Conservation (phyloP, 2,113 vertebrate species). For the Aphelocoma coerulescens region DNA sequence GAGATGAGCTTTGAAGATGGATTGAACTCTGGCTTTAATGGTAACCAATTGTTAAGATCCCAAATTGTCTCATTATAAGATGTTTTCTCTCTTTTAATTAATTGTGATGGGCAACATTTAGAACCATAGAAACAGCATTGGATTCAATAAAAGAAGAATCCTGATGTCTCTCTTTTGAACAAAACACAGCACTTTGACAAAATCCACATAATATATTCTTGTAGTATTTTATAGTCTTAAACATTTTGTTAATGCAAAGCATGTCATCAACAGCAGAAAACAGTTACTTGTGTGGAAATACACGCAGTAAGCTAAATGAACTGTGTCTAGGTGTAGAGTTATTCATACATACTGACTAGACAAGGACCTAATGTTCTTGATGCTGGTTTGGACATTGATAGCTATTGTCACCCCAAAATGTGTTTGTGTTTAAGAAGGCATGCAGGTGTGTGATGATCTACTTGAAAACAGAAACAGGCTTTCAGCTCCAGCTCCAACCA, state of each 20-base stretch:
- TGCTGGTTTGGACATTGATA: not conserved
- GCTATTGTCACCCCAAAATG: not conserved
- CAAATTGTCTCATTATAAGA: not conserved
- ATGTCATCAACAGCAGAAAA: not conserved
- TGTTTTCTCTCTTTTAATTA: not conserved
- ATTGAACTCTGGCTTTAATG: not conserved
- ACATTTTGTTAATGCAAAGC: not conserved
- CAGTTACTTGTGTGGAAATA: not conserved
- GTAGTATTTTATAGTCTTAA: not conserved
- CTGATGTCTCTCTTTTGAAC: not conserved
- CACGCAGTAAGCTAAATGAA: not conserved
- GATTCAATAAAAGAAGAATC: not conserved
- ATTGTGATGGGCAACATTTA: not conserved
- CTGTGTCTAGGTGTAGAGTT: not conserved
- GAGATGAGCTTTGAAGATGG: not conserved
- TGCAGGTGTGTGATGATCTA: not conserved
- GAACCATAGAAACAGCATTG: not conserved
- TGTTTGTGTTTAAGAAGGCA: not conserved
- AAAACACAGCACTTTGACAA: not conserved
- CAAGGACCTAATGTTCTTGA: not conserved
- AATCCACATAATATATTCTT: not conserved
- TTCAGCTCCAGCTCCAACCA: not conserved
- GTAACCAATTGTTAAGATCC: not conserved
- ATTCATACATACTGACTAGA: not conserved
- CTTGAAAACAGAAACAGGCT: not conserved